Conservation (phyloP, 53 echinoderm and acorn worm species). For the Antedon mediterranea region DNA sequence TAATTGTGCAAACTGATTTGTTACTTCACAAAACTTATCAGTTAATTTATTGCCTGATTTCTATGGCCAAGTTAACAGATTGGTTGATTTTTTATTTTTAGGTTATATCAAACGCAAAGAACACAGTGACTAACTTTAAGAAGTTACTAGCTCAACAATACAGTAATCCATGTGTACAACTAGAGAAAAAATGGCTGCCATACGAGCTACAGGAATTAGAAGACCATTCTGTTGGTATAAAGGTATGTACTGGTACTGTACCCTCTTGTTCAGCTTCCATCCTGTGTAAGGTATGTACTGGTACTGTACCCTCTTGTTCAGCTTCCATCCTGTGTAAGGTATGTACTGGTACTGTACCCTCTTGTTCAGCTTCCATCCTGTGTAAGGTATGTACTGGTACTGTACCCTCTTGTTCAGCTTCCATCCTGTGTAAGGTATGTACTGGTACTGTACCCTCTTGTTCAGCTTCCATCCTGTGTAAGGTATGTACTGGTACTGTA, state of each 20-base stretch:
- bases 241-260: conserved; percentile 30
- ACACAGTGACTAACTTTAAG: conserved; percentile 76
- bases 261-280: not conserved
- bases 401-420: not conserved
- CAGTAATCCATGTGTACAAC: conserved; percentile 58
- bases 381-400: conserved; percentile 43
- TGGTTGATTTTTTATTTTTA: too few species aligned
- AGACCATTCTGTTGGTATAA: conserved; percentile 47
- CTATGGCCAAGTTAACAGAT: too few species aligned
- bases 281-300: conserved; percentile 59
- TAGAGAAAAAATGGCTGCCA: conserved; percentile 38
- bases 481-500: conserved; percentile 30
- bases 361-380: conserved; percentile 16
- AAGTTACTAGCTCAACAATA: conserved; percentile 58
- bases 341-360: not conserved
- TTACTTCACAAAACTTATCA: too few species aligned
- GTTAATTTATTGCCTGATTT: too few species aligned
- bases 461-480: conserved; percentile 29
- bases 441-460: not conserved
- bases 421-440: conserved; percentile 58
- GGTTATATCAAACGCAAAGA: conserved; percentile 73
- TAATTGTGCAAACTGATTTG: conserved; percentile 52
- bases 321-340: conserved; percentile 52
- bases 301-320: not conserved
- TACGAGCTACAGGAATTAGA: conserved; percentile 36